phyloP scores from a whole-genome alignment of 2,888 invertebrate species.

The Norana najaformis region DNA sequence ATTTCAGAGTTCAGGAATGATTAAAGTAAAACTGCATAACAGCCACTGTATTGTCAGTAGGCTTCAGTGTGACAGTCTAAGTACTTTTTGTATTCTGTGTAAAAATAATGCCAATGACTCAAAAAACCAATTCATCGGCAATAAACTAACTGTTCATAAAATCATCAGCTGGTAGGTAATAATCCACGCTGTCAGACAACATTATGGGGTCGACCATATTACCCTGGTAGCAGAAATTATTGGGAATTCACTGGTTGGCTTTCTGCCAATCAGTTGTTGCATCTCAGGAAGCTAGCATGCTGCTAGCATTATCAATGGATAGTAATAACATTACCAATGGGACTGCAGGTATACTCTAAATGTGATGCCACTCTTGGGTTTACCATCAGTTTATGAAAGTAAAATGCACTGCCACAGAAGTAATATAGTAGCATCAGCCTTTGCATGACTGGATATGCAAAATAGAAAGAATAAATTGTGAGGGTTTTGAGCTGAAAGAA shows the following conservation, averaged over 20 bases:
- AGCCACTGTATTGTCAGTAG: neutral
- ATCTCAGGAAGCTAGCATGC: neutral
- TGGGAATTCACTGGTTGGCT: too few species aligned
- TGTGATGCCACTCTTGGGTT: neutral
- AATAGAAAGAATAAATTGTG: too few species aligned
- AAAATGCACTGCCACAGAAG: neutral
- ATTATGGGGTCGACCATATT: neutral
- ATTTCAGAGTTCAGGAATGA: neutral
- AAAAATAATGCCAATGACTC: slow-evolving; percentile 9
- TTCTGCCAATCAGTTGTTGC: neutral
- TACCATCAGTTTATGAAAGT: neutral
- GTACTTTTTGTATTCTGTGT: neutral
- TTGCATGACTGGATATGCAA: too few species aligned
- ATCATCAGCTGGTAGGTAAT: neutral
- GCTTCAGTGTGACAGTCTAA: neutral
- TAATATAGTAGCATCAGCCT: too few species aligned
- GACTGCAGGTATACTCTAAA: neutral
- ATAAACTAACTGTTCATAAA: neutral
- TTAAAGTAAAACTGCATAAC: neutral
- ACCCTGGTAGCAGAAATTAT: too few species aligned
- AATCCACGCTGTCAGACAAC: neutral
- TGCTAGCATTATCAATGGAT: too few species aligned
- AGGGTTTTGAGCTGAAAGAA: too few species aligned
- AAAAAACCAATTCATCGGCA: neutral
- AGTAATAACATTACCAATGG: neutral